phyloP scores from a whole-genome alignment of 2,113 vertebrate genomes.

The Nannospalax galili region DNA sequence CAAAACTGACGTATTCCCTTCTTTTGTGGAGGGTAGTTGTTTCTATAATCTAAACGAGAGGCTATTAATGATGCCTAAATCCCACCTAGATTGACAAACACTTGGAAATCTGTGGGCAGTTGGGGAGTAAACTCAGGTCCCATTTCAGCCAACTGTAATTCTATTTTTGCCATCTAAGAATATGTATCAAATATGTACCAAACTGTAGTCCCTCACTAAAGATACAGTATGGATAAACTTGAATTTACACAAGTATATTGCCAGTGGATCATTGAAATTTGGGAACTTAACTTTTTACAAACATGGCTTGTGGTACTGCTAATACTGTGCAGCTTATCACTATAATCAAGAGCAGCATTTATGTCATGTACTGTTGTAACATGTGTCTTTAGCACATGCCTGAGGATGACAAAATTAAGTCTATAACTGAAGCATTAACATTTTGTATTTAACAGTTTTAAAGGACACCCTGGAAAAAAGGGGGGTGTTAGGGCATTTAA shows the following conservation, averaged over 20 bases:
- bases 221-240: neutral
- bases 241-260: neutral
- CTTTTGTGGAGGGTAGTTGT: neutral
- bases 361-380: neutral
- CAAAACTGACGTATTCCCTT: neutral
- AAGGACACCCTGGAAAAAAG: conserved; percentile 93
- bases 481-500: conserved; percentile 92
- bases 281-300: neutral
- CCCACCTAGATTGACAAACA: neutral
- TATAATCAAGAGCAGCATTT: conserved; percentile 6
- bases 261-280: neutral
- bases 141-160: neutral
- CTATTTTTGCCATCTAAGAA: neutral
- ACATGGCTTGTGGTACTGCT: neutral
- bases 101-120: neutral
- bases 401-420: neutral
- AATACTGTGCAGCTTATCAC: neutral
- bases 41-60: neutral
- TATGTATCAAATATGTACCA: neutral
- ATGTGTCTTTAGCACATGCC: conserved; percentile 8
- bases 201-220: neutral
- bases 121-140: neutral
- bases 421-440: neutral
- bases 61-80: neutral
- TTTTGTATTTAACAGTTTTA: conserved; percentile 87